Conservation (phyloP, 2,113 vertebrate genomes). For the Lontra canadensis region DNA sequence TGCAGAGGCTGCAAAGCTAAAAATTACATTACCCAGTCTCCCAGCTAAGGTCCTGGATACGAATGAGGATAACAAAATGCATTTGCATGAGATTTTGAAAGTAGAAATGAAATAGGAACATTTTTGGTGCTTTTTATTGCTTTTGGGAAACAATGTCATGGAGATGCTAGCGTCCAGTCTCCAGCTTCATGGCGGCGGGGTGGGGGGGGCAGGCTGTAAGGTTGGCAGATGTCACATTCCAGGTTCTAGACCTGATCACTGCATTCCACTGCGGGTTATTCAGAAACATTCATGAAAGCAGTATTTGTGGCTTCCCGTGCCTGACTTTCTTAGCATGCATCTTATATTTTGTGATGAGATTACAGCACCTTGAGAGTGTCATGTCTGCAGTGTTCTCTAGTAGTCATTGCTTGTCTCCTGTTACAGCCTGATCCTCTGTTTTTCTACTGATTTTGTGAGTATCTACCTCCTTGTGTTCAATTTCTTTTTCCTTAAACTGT, state of each 20-base stretch:
- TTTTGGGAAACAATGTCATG: neutral
- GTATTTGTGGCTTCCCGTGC: neutral
- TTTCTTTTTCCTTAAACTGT: neutral
- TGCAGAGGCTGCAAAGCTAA: neutral
- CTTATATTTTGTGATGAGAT: neutral
- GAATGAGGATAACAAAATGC: neutral
- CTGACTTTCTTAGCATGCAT: neutral
- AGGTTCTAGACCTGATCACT: neutral
- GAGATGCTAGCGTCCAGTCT: neutral
- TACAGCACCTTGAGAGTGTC: neutral
- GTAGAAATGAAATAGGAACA: neutral
- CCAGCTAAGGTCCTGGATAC: neutral
- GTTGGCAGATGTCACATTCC: neutral
- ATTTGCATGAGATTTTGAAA: constrained; percentile 3
- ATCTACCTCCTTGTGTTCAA: neutral
- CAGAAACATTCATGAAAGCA: neutral
- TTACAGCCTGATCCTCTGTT: neutral
- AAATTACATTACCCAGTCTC: neutral
- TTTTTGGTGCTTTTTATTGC: neutral
- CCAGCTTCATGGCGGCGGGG: neutral
- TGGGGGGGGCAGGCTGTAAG: neutral
- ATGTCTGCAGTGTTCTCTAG: neutral
- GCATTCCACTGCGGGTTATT: neutral
- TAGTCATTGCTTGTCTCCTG: neutral
- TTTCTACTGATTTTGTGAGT: neutral